phyloP scores from a whole-genome alignment of 2,888 invertebrate genomes.

The Lacanobia oleracea region DNA sequence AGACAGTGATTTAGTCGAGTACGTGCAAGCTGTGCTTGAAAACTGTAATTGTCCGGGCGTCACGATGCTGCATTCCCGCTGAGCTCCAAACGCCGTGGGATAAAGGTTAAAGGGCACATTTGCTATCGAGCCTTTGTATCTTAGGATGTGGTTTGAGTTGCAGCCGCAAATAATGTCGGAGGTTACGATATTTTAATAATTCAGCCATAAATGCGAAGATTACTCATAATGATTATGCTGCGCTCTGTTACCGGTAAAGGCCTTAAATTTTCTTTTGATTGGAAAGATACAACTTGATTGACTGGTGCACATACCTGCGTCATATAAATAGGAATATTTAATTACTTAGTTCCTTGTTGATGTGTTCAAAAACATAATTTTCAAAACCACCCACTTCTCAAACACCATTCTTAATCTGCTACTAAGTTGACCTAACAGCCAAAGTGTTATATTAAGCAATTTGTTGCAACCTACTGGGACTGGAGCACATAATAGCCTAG shows the following conservation, averaged over 20 bases:
- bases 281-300: slow-evolving; percentile 29
- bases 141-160: slow-evolving; percentile 70
- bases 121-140: slow-evolving; percentile 77
- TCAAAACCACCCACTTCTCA: background rate
- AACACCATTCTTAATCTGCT: background rate
- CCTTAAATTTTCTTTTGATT: slow-evolving; percentile 47
- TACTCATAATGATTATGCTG: slow-evolving; percentile 64
- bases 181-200: slow-evolving; percentile 72
- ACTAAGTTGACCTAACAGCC: slow-evolving; percentile 10
- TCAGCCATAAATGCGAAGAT: slow-evolving; percentile 69
- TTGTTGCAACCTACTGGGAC: slow-evolving; percentile 45
- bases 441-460: slow-evolving; percentile 44
- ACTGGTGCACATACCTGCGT: background rate
- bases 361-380: background rate
- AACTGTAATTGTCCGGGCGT: slow-evolving; percentile 81
- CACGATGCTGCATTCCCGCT: slow-evolving; percentile 76
- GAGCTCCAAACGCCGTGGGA: slow-evolving; percentile 74
- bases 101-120: slow-evolving; percentile 81
- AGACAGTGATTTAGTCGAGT: slow-evolving; percentile 76
- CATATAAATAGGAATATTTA: background rate
- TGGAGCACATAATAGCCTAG: slow-evolving; percentile 33
- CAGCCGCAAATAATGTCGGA: slow-evolving; percentile 69
- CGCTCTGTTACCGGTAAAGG: slow-evolving; percentile 18
- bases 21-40: slow-evolving; percentile 74
- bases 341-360: background rate